Base-by-base conservation (phyloP, 1,140 invertebrate genomes). In the Drosophila nikananu region DNA sequence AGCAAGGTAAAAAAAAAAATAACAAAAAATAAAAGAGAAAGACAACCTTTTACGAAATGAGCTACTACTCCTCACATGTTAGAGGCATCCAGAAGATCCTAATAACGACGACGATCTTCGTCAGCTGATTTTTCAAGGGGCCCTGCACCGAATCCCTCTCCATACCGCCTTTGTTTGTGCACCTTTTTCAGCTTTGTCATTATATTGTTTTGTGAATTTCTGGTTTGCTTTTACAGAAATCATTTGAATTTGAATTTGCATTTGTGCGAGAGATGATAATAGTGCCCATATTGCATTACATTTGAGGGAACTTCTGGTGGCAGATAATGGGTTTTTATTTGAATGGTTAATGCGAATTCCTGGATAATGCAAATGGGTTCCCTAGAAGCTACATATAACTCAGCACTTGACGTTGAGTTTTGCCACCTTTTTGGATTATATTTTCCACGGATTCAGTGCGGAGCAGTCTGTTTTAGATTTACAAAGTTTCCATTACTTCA, bases 61-160 rank as follows among this genome's bases (percentile, higher is more conserved):
- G 15, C 46, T 87, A 73, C 81, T 80, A 73, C 81, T 80, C 59
- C 77, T 87, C 84, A 89, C 74, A 83, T 84, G 84, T 84, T 87
- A 83, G 63, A 84, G 70, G 72, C 60, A 66, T 65, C 49, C 27
- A 64, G 65, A 52, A 37, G 74, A 80, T 66, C 57, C 58, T 64
- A 67, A 78, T 27, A 66, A 61, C 67, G 62, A 82, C 66, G 35
- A 70, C 68, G 60, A 58, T 83, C 49, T 67, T 79, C 76, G 71
- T 72, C 83, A 86, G 83, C 83, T 86, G 83, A 80, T 86, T 68
- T 76, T 55, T 55, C 21, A 39, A 55, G 30, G 32, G 35, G 9
- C 84, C 32, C 57, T 58, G 41, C 30, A 17, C 19, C 52, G 58
- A 25, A 3, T 65, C 23, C 15, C 32, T 60, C n/a, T 48, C 57